These are phyloP conservation scores for Cydia fagiglandana DNA, from an alignment of 1,140 invertebrate genomes.

Conservation along the genomic window DNA sequence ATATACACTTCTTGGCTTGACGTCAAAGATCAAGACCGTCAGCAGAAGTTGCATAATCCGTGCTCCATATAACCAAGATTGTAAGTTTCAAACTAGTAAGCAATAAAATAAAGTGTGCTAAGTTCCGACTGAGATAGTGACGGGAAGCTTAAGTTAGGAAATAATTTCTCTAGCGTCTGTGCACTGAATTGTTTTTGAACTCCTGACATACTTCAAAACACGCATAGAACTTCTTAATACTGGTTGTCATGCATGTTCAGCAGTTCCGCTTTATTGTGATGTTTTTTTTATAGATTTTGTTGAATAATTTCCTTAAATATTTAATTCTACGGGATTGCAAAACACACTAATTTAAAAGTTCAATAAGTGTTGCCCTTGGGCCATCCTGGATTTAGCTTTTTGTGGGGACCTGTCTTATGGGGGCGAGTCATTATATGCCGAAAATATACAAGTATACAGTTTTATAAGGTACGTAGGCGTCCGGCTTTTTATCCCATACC, in stretches of 20 bases:
- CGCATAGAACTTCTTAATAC: too few relatives aligned
- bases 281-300: too few relatives aligned
- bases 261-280: not conserved
- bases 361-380: too few relatives aligned
- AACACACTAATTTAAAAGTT: too few relatives aligned
- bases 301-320: too few relatives aligned
- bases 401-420: too few relatives aligned
- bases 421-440: too few relatives aligned
- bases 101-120: conserved; percentile 25
- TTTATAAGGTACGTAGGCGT: too few relatives aligned
- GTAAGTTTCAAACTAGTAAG: conserved; percentile 8
- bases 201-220: not conserved
- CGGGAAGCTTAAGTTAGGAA: conserved; percentile 8
- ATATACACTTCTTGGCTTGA: not conserved
- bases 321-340: too few relatives aligned
- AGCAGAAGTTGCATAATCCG: conserved; percentile 19
- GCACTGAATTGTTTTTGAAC: not conserved
- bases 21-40: not conserved
- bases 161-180: conserved; percentile 8
- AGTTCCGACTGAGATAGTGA: conserved; percentile 26
- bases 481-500: too few relatives aligned
- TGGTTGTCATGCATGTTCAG: not conserved
- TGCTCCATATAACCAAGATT: conserved; percentile 17
- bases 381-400: too few relatives aligned
- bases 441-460: too few relatives aligned